Evolutionary conservation across 2,888 invertebrate species (phyloP).

Genomic region (Onthophagus sagittarius): DNA sequence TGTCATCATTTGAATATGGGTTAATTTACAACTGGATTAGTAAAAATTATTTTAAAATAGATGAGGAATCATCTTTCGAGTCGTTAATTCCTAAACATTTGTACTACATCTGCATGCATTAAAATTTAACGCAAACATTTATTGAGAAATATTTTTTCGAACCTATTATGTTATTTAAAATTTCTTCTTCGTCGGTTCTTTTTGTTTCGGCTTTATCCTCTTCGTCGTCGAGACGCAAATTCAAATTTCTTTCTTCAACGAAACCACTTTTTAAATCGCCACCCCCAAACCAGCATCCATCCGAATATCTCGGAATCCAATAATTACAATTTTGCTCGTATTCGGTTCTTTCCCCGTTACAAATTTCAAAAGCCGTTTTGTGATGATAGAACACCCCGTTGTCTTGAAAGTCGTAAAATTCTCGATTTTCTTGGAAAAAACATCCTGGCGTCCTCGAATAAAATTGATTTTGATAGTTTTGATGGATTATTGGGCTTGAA

Average conservation of each 20-base stretch:
- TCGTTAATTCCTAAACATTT: not conserved
- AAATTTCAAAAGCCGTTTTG: constrained; percentile 19
- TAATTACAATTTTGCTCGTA: not conserved
- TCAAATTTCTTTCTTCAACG: not conserved
- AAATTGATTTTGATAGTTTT: constrained; percentile 21
- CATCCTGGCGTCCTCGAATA: constrained; percentile 20
- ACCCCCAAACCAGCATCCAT: not conserved
- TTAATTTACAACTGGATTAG: not conserved
- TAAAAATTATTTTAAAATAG: too few relatives aligned
- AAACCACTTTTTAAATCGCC: too few relatives aligned
- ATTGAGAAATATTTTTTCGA: not conserved
- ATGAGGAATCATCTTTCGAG: not conserved
- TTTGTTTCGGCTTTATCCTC: not conserved
- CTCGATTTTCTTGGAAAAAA: constrained; percentile 20
- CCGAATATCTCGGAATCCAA: constrained; percentile 1
- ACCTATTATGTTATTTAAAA: not conserved
- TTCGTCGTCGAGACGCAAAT: not conserved
- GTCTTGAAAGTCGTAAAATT: constrained; percentile 20
- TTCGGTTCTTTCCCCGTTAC: constrained; percentile 1
- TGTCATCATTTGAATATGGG: not conserved
- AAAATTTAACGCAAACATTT: not conserved
- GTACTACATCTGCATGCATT: not conserved
- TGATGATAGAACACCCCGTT: constrained; percentile 14
- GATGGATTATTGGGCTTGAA: constrained; percentile 20
- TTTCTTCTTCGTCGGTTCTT: not conserved